These are phyloP conservation scores for Natator depressus DNA, from an alignment of 2,113 vertebrate species.

Conservation along the genomic window DNA sequence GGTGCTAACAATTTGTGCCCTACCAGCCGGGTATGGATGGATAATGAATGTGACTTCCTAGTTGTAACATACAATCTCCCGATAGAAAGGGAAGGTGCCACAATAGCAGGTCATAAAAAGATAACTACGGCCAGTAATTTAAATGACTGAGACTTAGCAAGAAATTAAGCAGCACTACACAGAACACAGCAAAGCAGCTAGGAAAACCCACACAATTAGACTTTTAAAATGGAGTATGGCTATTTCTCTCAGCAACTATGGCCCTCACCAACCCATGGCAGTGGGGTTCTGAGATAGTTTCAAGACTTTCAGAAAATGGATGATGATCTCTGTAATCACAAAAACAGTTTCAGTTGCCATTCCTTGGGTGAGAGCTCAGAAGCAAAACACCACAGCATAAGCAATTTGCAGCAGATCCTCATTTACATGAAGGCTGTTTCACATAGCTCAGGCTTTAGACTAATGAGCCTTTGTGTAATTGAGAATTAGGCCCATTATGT, in stretches of 20 bases:
- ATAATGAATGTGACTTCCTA: neutral
- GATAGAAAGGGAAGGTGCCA: slow-evolving; percentile 1
- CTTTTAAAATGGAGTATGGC: slow-evolving; percentile 64
- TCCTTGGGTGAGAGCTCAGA: neutral
- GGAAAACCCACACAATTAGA: slow-evolving; percentile 51
- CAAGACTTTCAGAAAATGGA: neutral
- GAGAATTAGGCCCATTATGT: neutral
- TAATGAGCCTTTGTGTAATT: neutral
- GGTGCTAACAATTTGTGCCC: neutral
- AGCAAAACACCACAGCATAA: neutral
- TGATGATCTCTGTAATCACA: neutral
- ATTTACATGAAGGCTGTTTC: neutral
- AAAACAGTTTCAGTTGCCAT: neutral
- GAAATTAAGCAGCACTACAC: slow-evolving; percentile 40
- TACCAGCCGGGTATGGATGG: neutral
- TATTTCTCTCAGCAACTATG: neutral
- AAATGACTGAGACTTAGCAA: slow-evolving; percentile 42
- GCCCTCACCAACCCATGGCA: slow-evolving; percentile 5
- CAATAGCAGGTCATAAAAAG: slow-evolving; percentile 11
- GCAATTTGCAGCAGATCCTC: neutral
- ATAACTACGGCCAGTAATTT: neutral
- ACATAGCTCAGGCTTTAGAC: neutral
- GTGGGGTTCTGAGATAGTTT: neutral
- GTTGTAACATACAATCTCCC: neutral
- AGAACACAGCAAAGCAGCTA: neutral